Percentiles rank a stretch among this genome's conserved stretches.
Conservation (phyloP, 2,888 invertebrate genomes). For the Xanthia togata region DNA sequence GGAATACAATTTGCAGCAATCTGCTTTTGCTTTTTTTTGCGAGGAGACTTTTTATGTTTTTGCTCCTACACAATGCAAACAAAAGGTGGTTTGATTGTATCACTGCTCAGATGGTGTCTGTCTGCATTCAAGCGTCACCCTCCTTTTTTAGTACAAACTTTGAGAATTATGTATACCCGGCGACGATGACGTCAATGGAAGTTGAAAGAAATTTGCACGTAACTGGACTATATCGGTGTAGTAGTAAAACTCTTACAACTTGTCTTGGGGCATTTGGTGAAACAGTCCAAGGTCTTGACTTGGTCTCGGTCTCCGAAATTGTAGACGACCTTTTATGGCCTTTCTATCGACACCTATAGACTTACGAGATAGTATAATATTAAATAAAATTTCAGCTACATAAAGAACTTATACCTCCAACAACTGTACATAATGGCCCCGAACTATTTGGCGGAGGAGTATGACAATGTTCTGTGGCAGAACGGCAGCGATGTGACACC, state of each 20-base stretch:
- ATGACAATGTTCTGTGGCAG: conserved; percentile 91
- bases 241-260: neutral
- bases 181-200: neutral
- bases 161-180: neutral
- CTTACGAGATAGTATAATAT: neutral
- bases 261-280: neutral
- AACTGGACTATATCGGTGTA: neutral
- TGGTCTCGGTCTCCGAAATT: neutral
- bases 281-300: neutral
- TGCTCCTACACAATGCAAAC: conserved; percentile 39
- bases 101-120: conserved; percentile 45
- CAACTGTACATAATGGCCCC: conserved; percentile 95
- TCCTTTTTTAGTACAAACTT: conserved; percentile 34
- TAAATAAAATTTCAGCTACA: conserved; percentile 85
- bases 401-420: conserved; percentile 95
- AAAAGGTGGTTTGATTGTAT: conserved; percentile 43
- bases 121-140: conserved; percentile 36
- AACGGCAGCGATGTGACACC: conserved; percentile 93
- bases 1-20: conserved; percentile 18
- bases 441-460: conserved; percentile 95
- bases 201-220: neutral
- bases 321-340: neutral
- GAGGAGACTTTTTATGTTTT: conserved; percentile 26
- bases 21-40: conserved; percentile 32
- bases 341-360: neutral